phyloP scores from a whole-genome alignment of 23 tunicate genomes.

The Clavelina lepadiformis region DNA sequence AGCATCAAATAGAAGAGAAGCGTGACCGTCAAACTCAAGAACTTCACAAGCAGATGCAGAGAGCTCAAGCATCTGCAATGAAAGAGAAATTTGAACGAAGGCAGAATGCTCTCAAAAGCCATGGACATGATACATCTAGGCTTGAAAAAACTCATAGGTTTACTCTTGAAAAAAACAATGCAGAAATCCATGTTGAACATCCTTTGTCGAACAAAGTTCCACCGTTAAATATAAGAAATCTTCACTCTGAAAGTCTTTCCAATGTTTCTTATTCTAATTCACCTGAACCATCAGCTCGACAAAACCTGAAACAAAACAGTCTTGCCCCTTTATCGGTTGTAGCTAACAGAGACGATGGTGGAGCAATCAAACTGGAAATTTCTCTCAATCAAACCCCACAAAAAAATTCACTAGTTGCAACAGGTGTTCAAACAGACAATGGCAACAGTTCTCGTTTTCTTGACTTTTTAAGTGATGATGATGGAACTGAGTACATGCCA shows the following conservation, averaged over 20 bases:
- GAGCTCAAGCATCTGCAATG: slow-evolving; percentile 73
- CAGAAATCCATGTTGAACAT: too few relatives aligned
- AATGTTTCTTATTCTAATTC: neutral
- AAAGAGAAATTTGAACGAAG: slow-evolving; percentile 64
- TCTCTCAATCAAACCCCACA: slow-evolving; percentile 38
- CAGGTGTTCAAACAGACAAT: slow-evolving; percentile 64
- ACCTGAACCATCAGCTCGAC: neutral
- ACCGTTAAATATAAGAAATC: neutral
- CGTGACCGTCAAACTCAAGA: slow-evolving; percentile 71
- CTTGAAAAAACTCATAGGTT: slow-evolving; percentile 59
- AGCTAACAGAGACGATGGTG: slow-evolving; percentile 27
- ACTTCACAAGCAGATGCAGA: slow-evolving; percentile 80
- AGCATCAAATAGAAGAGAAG: slow-evolving; percentile 55
- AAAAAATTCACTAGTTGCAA: slow-evolving; percentile 32
- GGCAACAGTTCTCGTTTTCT: neutral
- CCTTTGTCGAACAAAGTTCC: slow-evolving; percentile 5
- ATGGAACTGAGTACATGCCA: slow-evolving; percentile 61
- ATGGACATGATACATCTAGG: slow-evolving; percentile 91
- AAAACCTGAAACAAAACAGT: slow-evolving; percentile 4
- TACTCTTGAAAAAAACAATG: neutral
- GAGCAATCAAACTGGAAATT: slow-evolving; percentile 74
- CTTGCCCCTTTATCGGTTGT: slow-evolving; percentile 20
- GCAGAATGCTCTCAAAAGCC: slow-evolving; percentile 34
- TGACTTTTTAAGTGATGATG: slow-evolving; percentile 36
- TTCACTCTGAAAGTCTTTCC: neutral